Base-by-base conservation (phyloP, 2,888 invertebrate genomes). In the Agrilus biguttatus region DNA sequence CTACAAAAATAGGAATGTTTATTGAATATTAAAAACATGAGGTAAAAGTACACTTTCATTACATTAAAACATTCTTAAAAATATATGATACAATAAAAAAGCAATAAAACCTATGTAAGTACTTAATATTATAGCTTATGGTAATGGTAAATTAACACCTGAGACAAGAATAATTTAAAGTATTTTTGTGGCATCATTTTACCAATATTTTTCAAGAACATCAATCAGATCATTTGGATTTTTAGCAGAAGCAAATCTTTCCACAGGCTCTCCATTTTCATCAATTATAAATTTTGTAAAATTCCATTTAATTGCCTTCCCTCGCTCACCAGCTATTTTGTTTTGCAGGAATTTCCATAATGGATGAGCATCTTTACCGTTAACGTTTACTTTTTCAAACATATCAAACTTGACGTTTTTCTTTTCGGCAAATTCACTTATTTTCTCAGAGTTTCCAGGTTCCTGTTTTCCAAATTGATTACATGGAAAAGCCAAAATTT, bases 231-330 rank as follows among this genome's bases (percentile, higher is more conserved):
- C 55, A 41, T 54, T 54, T 5, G 57, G 57, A 49, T 52, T 55
- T 3, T 55, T 56, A 38, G 44, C 57, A 7, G 83, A 77, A 0
- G 71, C 75, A 48, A 75, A 74, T 46, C 82, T 68, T 51, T 75
- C 77, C 5, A 80, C 77, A 0, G 81, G 80, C 14, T 74, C 64
- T 0, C 87, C 87, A 44, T 80, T 65, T 55, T 73, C 77, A 58
- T 87, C 77, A 13, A 89, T 69, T 33, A 90, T 70, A 62, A 89
- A 90, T 63, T 90, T 90, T 3, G 85, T 79, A 60, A 87, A 90
- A 65, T 89, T 89, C 89, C 89, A 90, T 58, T 87, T 87, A 53
- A 90, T 84, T 46, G 75, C 75, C 57, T 80, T 68, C 0, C 72
- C 74, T 3, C 74, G 47, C 0, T 60, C 66, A 0, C 74, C 75